Percentiles rank a stretch among this genome's conserved stretches.
Evolutionary conservation across 1,140 invertebrate genomes (phyloP).

Genomic region (Pseudomyrmex dendroicus): DNA sequence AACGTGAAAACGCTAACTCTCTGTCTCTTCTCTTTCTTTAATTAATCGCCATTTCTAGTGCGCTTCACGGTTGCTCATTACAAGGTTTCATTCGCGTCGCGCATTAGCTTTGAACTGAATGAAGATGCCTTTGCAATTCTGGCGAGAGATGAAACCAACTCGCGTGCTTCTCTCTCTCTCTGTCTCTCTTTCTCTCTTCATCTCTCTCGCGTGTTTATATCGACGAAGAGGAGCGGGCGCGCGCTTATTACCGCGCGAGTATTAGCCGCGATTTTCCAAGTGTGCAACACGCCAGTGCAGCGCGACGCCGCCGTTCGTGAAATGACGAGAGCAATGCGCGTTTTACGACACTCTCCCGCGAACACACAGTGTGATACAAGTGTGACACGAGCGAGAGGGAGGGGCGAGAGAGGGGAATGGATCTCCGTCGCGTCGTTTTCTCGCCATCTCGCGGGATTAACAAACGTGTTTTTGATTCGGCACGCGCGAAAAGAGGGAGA

Average conservation of each 20-base stretch:
- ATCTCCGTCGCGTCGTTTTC: not conserved
- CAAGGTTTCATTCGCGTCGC: not conserved
- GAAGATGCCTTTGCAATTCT: not conserved
- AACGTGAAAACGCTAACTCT: constrained; percentile 3
- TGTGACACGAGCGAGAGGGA: not conserved
- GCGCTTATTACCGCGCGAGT: not conserved
- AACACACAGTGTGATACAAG: not conserved
- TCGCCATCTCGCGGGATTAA: constrained; percentile 51
- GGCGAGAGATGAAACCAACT: not conserved
- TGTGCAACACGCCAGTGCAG: not conserved
- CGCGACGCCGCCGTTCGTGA: not conserved
- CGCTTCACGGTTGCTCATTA: not conserved
- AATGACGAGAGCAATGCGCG: not conserved
- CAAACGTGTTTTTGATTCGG: constrained; percentile 51
- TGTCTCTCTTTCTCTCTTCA: not conserved
- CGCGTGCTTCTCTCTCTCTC: not conserved
- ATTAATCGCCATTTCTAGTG: constrained; percentile 12
- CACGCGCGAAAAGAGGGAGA: constrained; percentile 31
- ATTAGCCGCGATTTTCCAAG: not conserved
- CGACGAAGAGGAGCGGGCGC: not conserved
- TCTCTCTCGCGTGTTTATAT: not conserved
- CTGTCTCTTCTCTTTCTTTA: constrained; percentile 22
- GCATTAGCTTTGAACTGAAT: not conserved
- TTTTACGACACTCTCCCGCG: not conserved
- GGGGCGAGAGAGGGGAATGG: not conserved